Evolutionary conservation across 1,140 invertebrate species (phyloP), one percentile per base, ranked within the genome.

Genomic region (Drosophila rufa): DNA sequence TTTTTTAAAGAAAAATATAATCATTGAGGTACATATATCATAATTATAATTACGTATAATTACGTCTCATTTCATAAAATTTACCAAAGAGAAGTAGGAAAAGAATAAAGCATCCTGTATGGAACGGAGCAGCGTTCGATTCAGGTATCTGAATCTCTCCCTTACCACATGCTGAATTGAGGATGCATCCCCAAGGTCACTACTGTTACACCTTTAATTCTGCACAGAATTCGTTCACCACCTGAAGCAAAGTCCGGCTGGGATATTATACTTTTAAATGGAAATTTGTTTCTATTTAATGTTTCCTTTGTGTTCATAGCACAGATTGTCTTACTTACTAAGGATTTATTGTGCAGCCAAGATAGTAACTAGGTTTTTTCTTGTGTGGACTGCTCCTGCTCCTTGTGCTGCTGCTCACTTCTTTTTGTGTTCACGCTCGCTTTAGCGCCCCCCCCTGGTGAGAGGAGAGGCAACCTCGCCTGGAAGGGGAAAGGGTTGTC

Each of bases 371-470:
- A 47, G 33, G 4, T 27, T 38, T 50, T 69, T 70, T 30, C 62
- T 51, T 55, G 40, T 68, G 67, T 70, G 64, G 12, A 25, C 8
- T 9, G 30, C 30, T 38, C 25, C 25, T 2, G 48, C 56, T 59
- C 38, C 56, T 60, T 38, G 33, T 17, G 61, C 65, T 89, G 85
- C 55, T 87, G 85, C 55, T 87, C 85, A 81, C 69, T 87, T 89
- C 61, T 57, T 65, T 87, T 65, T 79, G 45, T 75, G 65, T 80
- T 84, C 81, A 87, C 84, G 82, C 82, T 86, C 82, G 69, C 75
- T 86, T 86, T 86, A 62, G 55, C 68, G 62, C 62, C 45, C 60
- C 50, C 50, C 58, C 22, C 22, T 12, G 15, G 14, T 11, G 36
- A 40, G 3, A 25, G 17, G 57, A 42, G 38, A 30, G 25, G 46